These are phyloP conservation scores for Onychomys torridus DNA, from an alignment of 2,797 vertebrate genomes.

Conservation along the genomic window DNA sequence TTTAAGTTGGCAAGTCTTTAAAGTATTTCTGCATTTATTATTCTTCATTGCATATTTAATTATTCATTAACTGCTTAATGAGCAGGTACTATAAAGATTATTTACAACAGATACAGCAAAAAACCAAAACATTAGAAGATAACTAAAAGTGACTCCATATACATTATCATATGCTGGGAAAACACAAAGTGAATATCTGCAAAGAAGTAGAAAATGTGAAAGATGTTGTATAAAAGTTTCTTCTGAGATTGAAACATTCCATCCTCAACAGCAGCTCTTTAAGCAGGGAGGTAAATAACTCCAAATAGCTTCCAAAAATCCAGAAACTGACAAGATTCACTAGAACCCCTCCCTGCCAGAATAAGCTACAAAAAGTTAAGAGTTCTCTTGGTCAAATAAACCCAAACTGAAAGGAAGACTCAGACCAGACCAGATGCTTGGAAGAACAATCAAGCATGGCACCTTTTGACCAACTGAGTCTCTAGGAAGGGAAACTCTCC, in stretches of 20 bases:
- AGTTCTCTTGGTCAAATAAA: background rate
- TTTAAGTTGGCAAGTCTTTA: background rate
- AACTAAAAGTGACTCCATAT: background rate
- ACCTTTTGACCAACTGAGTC: background rate
- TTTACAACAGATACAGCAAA: background rate
- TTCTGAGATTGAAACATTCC: background rate
- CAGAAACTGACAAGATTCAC: background rate
- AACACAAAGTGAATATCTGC: background rate
- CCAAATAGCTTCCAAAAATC: background rate
- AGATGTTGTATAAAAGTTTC: background rate
- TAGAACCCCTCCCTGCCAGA: too few relatives aligned
- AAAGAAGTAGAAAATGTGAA: background rate
- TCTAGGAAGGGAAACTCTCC: background rate
- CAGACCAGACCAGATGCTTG: background rate
- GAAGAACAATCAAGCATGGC: background rate
- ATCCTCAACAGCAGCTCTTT: background rate
- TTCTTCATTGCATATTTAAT: background rate
- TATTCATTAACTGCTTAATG: background rate
- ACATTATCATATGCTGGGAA: background rate
- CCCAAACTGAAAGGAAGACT: background rate
- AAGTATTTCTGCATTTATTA: background rate
- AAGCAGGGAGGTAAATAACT: background rate
- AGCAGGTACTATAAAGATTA: background rate
- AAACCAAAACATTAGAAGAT: background rate
- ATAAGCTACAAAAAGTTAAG: background rate